A percentile compares a stretch with the other conserved stretches of the same genome.
phyloP scores from a whole-genome alignment of 2,797 vertebrate genomes.

The Siniperca undulata region DNA sequence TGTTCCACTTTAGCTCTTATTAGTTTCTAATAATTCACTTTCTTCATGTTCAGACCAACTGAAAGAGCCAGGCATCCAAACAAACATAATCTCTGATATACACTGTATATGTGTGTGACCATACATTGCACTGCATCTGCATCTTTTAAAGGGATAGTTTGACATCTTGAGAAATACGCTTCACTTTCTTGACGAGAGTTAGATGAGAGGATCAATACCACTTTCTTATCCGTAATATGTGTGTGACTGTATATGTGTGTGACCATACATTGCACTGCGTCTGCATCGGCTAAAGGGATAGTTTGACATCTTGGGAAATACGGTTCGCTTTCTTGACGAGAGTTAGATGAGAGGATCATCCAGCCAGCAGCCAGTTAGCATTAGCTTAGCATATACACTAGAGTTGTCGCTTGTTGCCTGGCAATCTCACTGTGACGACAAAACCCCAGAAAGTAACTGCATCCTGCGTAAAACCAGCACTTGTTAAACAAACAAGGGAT shows the following conservation, averaged over 20 bases:
- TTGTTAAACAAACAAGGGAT: too few species aligned
- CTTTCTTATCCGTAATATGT: not conserved
- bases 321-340: not conserved
- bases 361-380: not conserved
- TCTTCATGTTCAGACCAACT: not conserved
- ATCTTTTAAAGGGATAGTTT: not conserved
- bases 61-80: not conserved
- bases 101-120: not conserved
- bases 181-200: not conserved
- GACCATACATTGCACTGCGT: not conserved
- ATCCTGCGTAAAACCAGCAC: too few species aligned
- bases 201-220: not conserved
- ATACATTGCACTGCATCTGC: not conserved
- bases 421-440: not conserved
- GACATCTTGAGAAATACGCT: not conserved
- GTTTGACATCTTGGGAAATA: not conserved
- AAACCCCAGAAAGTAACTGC: not conserved
- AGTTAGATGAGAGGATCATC: too few species aligned
- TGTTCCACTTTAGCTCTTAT: slow-evolving; percentile 9
- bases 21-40: not conserved
- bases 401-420: not conserved
- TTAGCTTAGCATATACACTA: not conserved
- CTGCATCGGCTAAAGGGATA: not conserved
- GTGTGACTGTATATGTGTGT: not conserved
- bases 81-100: not conserved